Evolutionary conservation across 2,888 invertebrate genomes (phyloP).

Genomic region (Brenthis daphne): DNA sequence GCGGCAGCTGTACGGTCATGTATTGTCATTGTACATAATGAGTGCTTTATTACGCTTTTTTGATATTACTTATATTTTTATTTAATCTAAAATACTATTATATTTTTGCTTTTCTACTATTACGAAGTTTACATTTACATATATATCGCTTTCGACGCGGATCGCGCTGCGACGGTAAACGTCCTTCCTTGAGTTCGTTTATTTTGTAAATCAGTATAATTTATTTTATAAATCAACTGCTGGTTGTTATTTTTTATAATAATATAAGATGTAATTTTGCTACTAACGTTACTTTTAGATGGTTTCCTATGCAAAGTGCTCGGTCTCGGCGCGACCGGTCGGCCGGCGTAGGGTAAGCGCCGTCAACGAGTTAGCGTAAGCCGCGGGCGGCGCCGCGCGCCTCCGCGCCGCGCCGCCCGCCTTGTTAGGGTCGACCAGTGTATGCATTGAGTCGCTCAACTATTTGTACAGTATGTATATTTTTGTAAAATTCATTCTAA

Average conservation of each 20-base stretch:
- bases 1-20: slow-evolving; percentile 8
- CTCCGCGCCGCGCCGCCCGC: slow-evolving; percentile 29
- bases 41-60: slow-evolving; percentile 79
- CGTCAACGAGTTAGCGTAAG: slow-evolving; percentile 79
- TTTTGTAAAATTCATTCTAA: slow-evolving; percentile 79
- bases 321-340: slow-evolving; percentile 9
- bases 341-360: slow-evolving; percentile 56
- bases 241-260: neutral
- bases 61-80: slow-evolving; percentile 64
- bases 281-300: neutral
- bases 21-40: slow-evolving; percentile 60
- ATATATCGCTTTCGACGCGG: slow-evolving; percentile 15
- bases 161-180: slow-evolving; percentile 29
- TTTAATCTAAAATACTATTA: slow-evolving; percentile 53
- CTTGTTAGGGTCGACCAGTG: slow-evolving; percentile 58
- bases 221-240: neutral
- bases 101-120: slow-evolving; percentile 57
- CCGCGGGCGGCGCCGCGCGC: slow-evolving; percentile 30
- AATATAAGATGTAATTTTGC: slow-evolving; percentile 12
- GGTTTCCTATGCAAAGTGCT: neutral
- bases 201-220: neutral
- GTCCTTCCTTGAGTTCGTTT: slow-evolving; percentile 10
- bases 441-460: slow-evolving; percentile 69
- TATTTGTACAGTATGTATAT: slow-evolving; percentile 80
- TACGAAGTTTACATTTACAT: slow-evolving; percentile 37